phyloP scores from a whole-genome alignment of 2,113 vertebrate species.

The Anguilla rostrata region DNA sequence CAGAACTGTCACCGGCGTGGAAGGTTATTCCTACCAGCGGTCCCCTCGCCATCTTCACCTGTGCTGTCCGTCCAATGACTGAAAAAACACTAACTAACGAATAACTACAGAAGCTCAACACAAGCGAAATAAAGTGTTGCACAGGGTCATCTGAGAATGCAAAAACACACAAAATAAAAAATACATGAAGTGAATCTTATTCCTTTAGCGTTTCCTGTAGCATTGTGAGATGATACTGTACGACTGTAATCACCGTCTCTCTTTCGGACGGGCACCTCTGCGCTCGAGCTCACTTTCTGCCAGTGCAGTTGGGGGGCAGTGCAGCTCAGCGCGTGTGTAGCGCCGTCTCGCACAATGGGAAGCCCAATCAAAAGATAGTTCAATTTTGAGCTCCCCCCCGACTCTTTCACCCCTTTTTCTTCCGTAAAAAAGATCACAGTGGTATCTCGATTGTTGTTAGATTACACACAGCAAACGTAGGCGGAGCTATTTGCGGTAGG shows the following conservation, averaged over 20 bases:
- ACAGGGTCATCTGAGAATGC: neutral
- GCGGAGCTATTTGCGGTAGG: neutral
- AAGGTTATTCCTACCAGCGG: slow-evolving; percentile 20
- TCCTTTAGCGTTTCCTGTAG: neutral
- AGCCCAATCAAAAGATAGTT: neutral
- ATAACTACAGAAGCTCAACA: neutral
- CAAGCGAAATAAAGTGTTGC: neutral
- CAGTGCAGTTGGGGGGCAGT: slow-evolving; percentile 3
- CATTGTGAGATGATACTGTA: neutral
- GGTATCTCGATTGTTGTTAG: neutral
- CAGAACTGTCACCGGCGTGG: neutral
- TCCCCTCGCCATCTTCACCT: slow-evolving; percentile 64
- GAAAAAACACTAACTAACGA: neutral
- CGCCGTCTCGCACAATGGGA: neutral
- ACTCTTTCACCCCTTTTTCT: neutral
- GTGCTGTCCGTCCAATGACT: neutral
- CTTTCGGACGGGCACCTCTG: neutral
- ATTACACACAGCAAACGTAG: neutral
- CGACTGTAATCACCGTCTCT: neutral
- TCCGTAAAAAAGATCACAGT: neutral
- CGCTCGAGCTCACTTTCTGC: neutral
- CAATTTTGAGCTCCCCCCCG: neutral
- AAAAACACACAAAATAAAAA: neutral
- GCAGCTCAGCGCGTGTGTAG: neutral
- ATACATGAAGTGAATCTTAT: neutral